phyloP scores from a whole-genome alignment of 2,888 invertebrate species.

The Hartigia nigra region DNA sequence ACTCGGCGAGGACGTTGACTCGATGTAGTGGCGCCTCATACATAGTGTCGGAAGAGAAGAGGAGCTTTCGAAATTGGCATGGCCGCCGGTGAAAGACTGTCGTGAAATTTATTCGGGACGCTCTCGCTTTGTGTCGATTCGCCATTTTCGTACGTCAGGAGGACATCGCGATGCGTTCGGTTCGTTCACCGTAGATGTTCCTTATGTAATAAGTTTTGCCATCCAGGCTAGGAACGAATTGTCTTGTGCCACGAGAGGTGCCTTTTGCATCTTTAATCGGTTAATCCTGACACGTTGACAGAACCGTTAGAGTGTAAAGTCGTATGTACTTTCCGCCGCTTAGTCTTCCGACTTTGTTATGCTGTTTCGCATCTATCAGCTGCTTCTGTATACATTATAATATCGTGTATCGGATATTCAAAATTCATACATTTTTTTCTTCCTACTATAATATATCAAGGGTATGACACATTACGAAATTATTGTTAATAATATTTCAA shows the following conservation, averaged over 20 bases:
- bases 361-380: neutral
- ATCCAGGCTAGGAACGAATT: neutral
- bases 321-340: neutral
- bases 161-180: neutral
- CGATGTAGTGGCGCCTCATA: constrained; percentile 28
- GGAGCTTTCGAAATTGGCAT: constrained; percentile 35
- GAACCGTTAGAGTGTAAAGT: neutral
- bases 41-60: constrained; percentile 26
- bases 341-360: neutral
- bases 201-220: neutral
- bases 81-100: constrained; percentile 29
- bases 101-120: constrained; percentile 23
- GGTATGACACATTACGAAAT: neutral
- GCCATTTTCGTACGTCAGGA: neutral
- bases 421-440: neutral
- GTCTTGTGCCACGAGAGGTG: neutral
- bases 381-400: neutral
- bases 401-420: neutral
- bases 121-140: neutral
- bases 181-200: neutral
- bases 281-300: constrained; percentile 46
- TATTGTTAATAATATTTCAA: neutral
- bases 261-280: constrained; percentile 46
- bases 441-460: neutral
- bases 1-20: constrained; percentile 38